These are phyloP conservation scores for Sthenelais limicola DNA, from an alignment of 2,888 invertebrate genomes.

Conservation along the genomic window DNA sequence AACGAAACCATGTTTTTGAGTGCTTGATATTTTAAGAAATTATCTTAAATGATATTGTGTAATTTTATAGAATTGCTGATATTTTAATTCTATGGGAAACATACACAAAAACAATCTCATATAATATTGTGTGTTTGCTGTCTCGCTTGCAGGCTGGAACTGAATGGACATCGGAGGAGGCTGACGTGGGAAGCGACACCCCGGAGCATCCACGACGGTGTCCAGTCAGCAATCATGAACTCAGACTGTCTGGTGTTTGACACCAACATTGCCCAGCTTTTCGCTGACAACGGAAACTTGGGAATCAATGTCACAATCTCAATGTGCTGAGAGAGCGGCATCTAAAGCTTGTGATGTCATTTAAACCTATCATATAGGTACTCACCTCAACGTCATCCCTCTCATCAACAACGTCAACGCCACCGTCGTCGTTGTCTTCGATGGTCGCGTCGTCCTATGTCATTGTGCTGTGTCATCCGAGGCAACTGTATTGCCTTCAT, in stretches of 20 bases:
- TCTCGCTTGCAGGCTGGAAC: slow-evolving; percentile 81
- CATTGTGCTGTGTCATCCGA: too few species aligned
- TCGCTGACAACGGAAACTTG: slow-evolving; percentile 98
- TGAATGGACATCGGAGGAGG: slow-evolving; percentile 94
- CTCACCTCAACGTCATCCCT: slow-evolving; percentile 6
- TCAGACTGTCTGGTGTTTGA: slow-evolving; percentile 99
- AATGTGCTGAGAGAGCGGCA: slow-evolving; percentile 56
- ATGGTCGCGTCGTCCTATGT: too few species aligned
- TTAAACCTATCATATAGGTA: too few species aligned
- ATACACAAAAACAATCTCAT: too few species aligned
- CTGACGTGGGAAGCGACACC: slow-evolving; percentile 99
- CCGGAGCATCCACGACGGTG: slow-evolving; percentile 98
- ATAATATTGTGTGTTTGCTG: too few species aligned
- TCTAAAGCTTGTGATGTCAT: not conserved
- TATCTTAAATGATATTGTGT: too few species aligned
- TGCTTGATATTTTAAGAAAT: too few species aligned
- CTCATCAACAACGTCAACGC: not conserved
- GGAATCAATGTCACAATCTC: slow-evolving; percentile 98
- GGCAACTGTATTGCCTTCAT: too few species aligned
- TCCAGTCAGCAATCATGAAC: slow-evolving; percentile 96
- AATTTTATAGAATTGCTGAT: too few species aligned
- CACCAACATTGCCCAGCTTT: slow-evolving; percentile 96
- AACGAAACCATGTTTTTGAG: too few species aligned
- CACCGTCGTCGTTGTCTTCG: too few species aligned
- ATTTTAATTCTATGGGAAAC: too few species aligned